phyloP scores from a whole-genome alignment of 2,797 vertebrate species.

The Coranthus polyacanthus region DNA sequence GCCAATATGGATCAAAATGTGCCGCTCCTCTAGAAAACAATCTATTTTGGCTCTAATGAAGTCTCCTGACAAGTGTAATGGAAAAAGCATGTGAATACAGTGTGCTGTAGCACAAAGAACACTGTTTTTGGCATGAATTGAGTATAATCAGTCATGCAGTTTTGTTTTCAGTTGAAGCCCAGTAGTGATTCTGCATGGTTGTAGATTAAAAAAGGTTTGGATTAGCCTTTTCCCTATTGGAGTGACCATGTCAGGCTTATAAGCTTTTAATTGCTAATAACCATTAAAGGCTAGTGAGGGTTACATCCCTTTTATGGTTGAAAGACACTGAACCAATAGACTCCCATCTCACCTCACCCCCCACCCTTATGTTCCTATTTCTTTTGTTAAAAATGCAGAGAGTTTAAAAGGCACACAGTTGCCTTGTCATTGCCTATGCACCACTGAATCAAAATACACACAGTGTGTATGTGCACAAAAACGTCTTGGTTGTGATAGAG shows the following conservation, averaged over 20 bases:
- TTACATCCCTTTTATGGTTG: conserved; percentile 15
- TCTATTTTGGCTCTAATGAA: conserved; percentile 60
- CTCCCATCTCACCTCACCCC: background rate
- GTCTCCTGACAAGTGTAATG: conserved; percentile 47
- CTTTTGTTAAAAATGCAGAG: conserved; percentile 45
- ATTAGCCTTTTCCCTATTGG: conserved; percentile 9
- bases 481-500: background rate
- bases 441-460: conserved; percentile 29
- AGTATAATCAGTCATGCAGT: conserved; percentile 24
- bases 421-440: conserved; percentile 29
- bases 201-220: conserved; percentile 19
- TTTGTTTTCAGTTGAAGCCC: conserved; percentile 31
- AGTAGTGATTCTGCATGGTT: conserved; percentile 16
- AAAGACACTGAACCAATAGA: conserved; percentile 27
- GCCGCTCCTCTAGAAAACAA: conserved; percentile 54
- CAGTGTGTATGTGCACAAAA: background rate
- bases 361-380: too few species aligned
- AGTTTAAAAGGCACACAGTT: conserved; percentile 37
- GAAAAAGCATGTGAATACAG: conserved; percentile 59
- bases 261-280: conserved; percentile 25
- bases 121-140: conserved; percentile 34
- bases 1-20: conserved; percentile 45
- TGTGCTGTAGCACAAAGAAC: conserved; percentile 29
- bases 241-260: conserved; percentile 31
- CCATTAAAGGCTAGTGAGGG: background rate